These are phyloP conservation scores for Solenopsis fugax DNA, from an alignment of 1,140 invertebrate species.

Conservation along the genomic window DNA sequence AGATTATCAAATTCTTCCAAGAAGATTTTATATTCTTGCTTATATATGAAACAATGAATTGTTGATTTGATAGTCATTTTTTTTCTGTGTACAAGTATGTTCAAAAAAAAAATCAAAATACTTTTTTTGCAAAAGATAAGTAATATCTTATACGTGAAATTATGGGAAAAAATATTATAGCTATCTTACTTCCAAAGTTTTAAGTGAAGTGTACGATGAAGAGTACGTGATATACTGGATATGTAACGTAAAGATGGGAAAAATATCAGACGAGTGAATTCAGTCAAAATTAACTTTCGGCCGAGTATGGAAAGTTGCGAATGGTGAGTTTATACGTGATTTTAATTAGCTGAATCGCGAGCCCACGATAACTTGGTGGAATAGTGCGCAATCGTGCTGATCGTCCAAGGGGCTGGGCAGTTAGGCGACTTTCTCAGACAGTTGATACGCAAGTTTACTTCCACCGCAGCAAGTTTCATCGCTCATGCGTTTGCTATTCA, in stretches of 20 bases:
- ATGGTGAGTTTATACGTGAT: constrained; percentile 15
- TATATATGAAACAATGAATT: too few relatives aligned
- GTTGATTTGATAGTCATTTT: too few relatives aligned
- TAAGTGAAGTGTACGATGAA: background rate
- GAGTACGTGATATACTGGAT: background rate
- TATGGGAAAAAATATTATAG: background rate
- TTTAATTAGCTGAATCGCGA: constrained; percentile 47
- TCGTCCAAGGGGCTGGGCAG: constrained; percentile 18
- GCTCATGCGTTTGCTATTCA: background rate
- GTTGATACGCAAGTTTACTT: constrained; percentile 13
- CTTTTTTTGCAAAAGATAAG: background rate
- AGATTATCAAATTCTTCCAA: too few relatives aligned
- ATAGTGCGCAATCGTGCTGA: background rate
- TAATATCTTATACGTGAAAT: background rate
- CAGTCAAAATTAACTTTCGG: constrained; percentile 8
- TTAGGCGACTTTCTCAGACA: constrained; percentile 23
- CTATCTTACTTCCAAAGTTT: background rate
- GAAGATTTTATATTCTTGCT: too few relatives aligned
- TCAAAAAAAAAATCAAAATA: background rate
- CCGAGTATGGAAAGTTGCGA: background rate
- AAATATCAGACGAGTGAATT: background rate
- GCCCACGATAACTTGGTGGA: background rate
- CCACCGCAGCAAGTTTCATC: background rate
- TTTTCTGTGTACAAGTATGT: too few relatives aligned
- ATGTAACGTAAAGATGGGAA: background rate